Conservation (phyloP, 2,888 invertebrate genomes). For the Eucriotettix oculatus region DNA sequence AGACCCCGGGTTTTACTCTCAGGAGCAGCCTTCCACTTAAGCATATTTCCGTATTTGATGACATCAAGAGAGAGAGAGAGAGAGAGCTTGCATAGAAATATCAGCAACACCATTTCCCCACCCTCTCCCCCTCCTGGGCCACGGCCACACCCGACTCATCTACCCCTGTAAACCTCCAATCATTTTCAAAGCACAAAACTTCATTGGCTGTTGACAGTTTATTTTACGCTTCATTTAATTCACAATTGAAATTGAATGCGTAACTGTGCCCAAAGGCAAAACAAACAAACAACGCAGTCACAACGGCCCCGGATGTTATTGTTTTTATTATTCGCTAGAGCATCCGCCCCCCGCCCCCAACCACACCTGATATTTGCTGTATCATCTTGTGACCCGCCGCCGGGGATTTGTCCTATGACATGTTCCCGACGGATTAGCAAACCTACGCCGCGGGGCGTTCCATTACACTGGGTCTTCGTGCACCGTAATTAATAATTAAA, state of each 20-base stretch:
- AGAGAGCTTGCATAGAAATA: no score
- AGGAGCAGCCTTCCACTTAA: no score
- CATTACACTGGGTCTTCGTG: not conserved
- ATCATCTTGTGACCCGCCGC: not conserved
- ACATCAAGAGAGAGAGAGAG: no score
- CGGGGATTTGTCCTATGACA: not conserved
- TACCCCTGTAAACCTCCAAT: not conserved
- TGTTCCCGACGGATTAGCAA: not conserved
- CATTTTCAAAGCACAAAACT: conserved; percentile 3
- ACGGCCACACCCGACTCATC: no score
- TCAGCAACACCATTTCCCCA: conserved; percentile 1
- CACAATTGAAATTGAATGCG: conserved; percentile 9
- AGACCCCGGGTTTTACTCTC: no score
- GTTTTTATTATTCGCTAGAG: not conserved
- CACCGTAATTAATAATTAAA: no score
- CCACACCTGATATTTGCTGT: not conserved
- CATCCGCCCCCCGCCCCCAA: no score
- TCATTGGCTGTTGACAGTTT: conserved; percentile 7
- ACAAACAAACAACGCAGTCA: not conserved
- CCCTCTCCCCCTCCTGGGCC: not conserved
- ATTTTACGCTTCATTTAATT: conserved; percentile 11
- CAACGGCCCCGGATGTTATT: not conserved
- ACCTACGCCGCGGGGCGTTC: not conserved
- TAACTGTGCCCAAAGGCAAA: not conserved
- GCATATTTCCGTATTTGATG: no score